phyloP scores from a whole-genome alignment of 1,140 invertebrate species.

The Pseudomyrmex cubaensis region DNA sequence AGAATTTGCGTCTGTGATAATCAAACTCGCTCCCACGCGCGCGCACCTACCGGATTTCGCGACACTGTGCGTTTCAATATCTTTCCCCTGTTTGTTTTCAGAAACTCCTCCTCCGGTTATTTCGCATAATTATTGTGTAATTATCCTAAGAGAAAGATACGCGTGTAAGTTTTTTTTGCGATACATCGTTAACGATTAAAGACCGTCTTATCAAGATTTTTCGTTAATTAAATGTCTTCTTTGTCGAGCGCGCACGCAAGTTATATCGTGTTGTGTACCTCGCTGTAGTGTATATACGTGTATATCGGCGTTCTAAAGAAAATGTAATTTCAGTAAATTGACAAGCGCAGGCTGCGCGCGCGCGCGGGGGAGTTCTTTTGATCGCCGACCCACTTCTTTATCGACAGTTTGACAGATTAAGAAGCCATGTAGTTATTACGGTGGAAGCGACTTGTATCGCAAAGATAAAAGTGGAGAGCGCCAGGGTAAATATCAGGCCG shows the following conservation, averaged over 20 bases:
- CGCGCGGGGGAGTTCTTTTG: constrained; percentile 38
- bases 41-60: not conserved
- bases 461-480: not conserved
- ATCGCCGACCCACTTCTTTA: constrained; percentile 54
- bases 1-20: constrained; percentile 21
- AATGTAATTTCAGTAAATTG: constrained; percentile 59
- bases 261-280: constrained; percentile 8
- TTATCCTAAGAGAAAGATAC: not conserved
- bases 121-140: not conserved
- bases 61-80: not conserved
- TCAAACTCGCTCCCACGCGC: not conserved
- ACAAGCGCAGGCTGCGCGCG: constrained; percentile 26
- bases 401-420: constrained; percentile 62
- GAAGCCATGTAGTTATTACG: constrained; percentile 49
- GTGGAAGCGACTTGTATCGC: constrained; percentile 21
- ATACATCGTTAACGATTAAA: not conserved
- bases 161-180: not conserved
- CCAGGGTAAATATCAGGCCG: not conserved
- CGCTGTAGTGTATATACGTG: not conserved
- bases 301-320: constrained; percentile 43
- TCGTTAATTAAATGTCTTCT: constrained; percentile 39
- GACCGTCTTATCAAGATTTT: not conserved
- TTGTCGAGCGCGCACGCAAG: not conserved
- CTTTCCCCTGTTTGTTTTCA: not conserved
- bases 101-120: not conserved